Base-by-base conservation (phyloP, 2,888 invertebrate genomes). In the Amblyjoppa fuscipennis region DNA sequence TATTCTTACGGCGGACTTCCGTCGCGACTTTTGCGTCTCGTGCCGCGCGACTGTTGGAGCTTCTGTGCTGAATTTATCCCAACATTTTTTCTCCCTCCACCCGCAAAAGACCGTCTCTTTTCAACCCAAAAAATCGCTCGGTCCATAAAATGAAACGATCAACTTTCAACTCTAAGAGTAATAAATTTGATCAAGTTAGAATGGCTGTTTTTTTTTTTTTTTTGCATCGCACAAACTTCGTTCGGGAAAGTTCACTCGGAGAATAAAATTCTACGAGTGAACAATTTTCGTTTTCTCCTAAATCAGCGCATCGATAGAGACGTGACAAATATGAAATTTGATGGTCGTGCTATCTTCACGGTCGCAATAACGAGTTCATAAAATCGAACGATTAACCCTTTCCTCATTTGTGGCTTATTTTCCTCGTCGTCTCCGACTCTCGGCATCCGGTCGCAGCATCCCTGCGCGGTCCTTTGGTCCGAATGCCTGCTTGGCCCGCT, bases 1-100 rank as follows among this genome's bases (percentile, higher is more conserved):
- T 92, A 84, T 81, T 87, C 82, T 81, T 41, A 69, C 70, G 81
- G 74, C 73, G 71, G 64, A 64, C 84, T 79, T 70, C 75, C 75
- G 77, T 83, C 70, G 64, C 74, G 73, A 73, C 71, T 77, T 45
- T 80, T 64, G 71, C 45, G 73, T 68, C 51, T 84, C 69, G 74
- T 78, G 59, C 11, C 25, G 4, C 56, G 56, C 2, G 41, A 2
- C 3, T 49, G 13, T 4, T 16, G 16, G 16, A 49, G 45, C 45
- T 49, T 49, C 45, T 16, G 45, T 16, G 13, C 45, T 16, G 45
- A 49, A 49, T 49, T 49, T 49, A 16, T 16, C 45, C 4, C 45
- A 13, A 4, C 1, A 16, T 49, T 16, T 49, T 49, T 49, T 49
- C 4, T 45, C 16, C 9, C 11, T 41, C 3, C 11, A 11, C 11